Percentiles rank a stretch among this genome's conserved stretches.
These are phyloP conservation scores for Crossaster papposus DNA, from an alignment of 53 echinoderm and acorn worm genomes.

Conservation along the genomic window DNA sequence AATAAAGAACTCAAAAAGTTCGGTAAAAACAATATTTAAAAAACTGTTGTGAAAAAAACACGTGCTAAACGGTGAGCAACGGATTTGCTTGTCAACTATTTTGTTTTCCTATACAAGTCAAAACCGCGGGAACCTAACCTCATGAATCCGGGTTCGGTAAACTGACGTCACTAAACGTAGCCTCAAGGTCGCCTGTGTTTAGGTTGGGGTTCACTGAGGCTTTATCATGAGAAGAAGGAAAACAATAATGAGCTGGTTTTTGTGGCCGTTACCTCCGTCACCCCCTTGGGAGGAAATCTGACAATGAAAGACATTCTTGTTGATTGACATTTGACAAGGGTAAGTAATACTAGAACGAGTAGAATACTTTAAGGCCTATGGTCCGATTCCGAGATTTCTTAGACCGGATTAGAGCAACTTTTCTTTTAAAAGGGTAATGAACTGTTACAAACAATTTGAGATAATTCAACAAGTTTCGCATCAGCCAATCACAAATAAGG, in stretches of 20 bases:
- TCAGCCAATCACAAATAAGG: no score
- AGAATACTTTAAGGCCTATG: no score
- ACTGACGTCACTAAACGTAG: conserved; percentile 29
- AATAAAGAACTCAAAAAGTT: not conserved
- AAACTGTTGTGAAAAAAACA: not conserved
- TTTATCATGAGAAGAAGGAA: conserved; percentile 13
- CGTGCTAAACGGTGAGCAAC: not conserved
- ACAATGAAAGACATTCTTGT: not conserved
- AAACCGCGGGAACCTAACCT: not conserved
- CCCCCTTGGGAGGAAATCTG: not conserved
- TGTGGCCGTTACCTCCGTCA: not conserved
- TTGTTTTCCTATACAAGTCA: not conserved
- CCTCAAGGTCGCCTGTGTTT: conserved; percentile 53
- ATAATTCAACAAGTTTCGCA: no score
- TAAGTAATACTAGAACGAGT: not conserved
- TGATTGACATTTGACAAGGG: not conserved
- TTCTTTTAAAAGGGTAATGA: not conserved
- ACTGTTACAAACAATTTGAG: no score
- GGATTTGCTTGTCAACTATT: not conserved
- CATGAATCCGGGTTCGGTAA: not conserved
- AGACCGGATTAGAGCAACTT: not conserved
- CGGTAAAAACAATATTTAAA: not conserved
- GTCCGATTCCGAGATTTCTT: not conserved
- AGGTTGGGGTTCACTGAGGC: conserved; percentile 26
- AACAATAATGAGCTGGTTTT: no score